Percentiles rank a stretch among this genome's conserved stretches.
Evolutionary conservation across 2,888 invertebrate species (phyloP).

Genomic region (Phorcus lineatus): DNA sequence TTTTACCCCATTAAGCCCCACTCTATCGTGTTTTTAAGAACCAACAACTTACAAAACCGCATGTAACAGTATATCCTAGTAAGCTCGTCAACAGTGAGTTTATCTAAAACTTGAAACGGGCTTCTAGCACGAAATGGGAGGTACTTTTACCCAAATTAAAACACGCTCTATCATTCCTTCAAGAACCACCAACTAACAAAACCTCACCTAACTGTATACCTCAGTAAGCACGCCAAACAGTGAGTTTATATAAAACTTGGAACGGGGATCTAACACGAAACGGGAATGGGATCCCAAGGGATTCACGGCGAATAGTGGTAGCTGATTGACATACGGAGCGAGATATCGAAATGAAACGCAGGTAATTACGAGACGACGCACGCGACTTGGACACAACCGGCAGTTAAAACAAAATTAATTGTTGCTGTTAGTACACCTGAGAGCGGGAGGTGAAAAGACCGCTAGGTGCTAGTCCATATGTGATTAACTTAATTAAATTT

Average conservation of each 20-base stretch:
- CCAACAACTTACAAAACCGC: no score
- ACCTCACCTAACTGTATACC: neutral
- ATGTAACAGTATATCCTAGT: no score
- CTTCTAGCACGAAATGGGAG: neutral
- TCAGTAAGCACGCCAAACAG: neutral
- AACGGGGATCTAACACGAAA: neutral
- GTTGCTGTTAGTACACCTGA: conserved; percentile 12
- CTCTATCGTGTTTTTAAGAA: no score
- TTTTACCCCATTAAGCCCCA: no score
- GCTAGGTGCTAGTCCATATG: conserved; percentile 22
- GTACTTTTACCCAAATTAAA: neutral
- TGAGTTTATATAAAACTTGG: neutral
- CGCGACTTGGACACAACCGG: conserved; percentile 29
- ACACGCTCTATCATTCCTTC: neutral
- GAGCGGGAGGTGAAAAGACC: conserved; percentile 14
- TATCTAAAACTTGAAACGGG: neutral
- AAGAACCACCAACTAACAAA: neutral
- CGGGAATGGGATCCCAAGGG: neutral
- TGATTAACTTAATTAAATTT: conserved; percentile 30
- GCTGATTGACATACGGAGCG: conserved; percentile 38
- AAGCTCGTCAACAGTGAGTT: neutral
- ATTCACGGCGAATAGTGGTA: neutral
- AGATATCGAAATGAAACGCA: conserved; percentile 36
- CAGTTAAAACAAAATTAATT: conserved; percentile 31
- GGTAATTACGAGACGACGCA: conserved; percentile 36